Evolutionary conservation across 2,888 invertebrate genomes (phyloP), one percentile per base, ranked within the genome.

Genomic region (Calameuta idolon): DNA sequence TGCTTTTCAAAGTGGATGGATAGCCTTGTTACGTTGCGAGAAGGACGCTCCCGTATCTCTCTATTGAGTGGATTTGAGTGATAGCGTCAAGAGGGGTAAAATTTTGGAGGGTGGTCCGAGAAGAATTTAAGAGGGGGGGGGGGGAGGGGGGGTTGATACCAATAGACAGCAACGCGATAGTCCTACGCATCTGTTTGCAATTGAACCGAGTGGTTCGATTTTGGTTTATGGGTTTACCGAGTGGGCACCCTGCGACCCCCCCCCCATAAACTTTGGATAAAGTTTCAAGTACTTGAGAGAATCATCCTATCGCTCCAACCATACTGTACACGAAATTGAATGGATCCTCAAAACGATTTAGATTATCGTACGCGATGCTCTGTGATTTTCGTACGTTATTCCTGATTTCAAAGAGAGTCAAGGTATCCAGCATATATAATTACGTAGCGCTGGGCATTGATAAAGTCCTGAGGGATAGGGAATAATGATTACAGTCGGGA

Each of bases 151-250:
- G 2, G 23, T 23, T 11, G 55, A 55, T 55, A 55, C 55, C 55
- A 55, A 76, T 69, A 71, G 79, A 81, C 78, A 77, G 81, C 74
- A 76, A 75, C 77, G 77, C 79, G 81, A 82, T 82, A 78, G 83
- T 78, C 76, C 76, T 77, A 76, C 90, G 87, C 90, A 90, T 90
- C 90, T 90, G 90, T 88, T 89, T 90, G 87, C 89, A 90, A 89
- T 89, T 89, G 88, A 87, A 89, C 87, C 87, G 88, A 89, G 89
- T 88, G 87, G 86, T 83, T 83, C 80, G 88, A 85, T 85, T 85
- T 84, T 85, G 82, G 82, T 86, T 87, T 86, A 85, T 85, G 80
- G 81, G 73, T 83, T 87, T 82, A 83, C 81, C 81, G 84, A 31
- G 55, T 55, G 55, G 55, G 55, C 55, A 23, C 55, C 2, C 12